Conservation (phyloP, 92 coral and sea anemone genomes). For the Phymanthus crucifer region DNA sequence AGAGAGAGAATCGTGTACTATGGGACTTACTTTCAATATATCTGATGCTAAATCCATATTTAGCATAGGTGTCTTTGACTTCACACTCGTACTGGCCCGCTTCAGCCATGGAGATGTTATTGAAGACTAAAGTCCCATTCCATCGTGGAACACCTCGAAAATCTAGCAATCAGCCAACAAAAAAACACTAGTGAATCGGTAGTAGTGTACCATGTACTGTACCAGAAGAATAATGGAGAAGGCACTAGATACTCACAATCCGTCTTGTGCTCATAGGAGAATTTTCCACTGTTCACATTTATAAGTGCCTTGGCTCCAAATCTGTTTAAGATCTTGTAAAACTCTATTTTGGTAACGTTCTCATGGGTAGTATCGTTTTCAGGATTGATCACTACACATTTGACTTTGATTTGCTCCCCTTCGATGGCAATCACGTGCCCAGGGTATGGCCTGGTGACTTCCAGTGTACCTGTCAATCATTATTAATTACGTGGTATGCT, state of each 20-base stretch:
- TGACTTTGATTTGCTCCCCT: slow-evolving; percentile 30
- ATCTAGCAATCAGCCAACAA: neutral
- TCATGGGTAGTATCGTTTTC: slow-evolving; percentile 12
- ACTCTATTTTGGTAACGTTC: neutral
- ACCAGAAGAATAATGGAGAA: too few relatives aligned
- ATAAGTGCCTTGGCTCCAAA: neutral
- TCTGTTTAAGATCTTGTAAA: neutral
- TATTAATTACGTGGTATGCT: neutral
- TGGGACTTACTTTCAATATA: slow-evolving; percentile 11
- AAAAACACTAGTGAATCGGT: neutral
- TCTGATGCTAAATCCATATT: neutral
- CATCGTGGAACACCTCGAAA: neutral
- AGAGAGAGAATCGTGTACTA: neutral
- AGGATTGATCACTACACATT: slow-evolving; percentile 33
- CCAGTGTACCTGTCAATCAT: slow-evolving; percentile 12
- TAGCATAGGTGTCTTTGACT: neutral
- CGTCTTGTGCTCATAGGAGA: neutral
- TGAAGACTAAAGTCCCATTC: neutral
- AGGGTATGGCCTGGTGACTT: slow-evolving; percentile 44
- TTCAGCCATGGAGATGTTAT: neutral
- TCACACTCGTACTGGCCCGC: neutral
- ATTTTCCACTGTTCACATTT: slow-evolving; percentile 6
- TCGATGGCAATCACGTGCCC: slow-evolving; percentile 32
- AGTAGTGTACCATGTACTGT: neutral
- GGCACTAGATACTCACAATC: slow-evolving; percentile 24